Conservation (phyloP, 2,888 invertebrate genomes). For the Leptinotarsa tumamoca region DNA sequence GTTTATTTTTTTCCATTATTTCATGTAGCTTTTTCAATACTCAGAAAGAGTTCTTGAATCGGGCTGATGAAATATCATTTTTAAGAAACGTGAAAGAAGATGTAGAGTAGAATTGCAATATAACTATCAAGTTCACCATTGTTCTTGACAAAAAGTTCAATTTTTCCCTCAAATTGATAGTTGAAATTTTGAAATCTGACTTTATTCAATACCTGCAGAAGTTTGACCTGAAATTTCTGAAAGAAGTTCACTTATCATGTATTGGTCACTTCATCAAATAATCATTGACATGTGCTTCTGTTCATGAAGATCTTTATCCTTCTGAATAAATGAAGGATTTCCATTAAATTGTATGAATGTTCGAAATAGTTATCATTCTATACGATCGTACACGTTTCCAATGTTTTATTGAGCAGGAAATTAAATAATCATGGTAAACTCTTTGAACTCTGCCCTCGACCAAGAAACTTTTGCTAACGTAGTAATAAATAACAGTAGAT, state of each 20-base stretch:
- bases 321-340: background rate
- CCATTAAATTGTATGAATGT: background rate
- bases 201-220: too few species aligned
- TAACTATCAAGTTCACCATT: too few species aligned
- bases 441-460: slow-evolving; percentile 3
- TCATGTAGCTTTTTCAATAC: too few species aligned
- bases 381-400: background rate
- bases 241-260: background rate
- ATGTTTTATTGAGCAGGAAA: slow-evolving; percentile 5
- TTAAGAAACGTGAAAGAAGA: too few species aligned
- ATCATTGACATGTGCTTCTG: background rate
- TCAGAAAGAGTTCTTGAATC: too few species aligned
- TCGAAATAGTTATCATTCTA: background rate
- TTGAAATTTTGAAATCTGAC: too few species aligned
- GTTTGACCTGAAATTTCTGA: background rate
- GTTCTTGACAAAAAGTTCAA: too few species aligned
- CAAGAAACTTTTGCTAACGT: slow-evolving; percentile 11
- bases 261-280: background rate
- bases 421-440: slow-evolving; percentile 9
- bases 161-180: too few species aligned
- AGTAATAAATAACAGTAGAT: slow-evolving; percentile 19
- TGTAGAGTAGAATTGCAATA: too few species aligned
- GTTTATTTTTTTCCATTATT: background rate
- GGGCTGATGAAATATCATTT: too few species aligned
- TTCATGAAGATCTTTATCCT: background rate